Conservation (phyloP, 2,113 vertebrate genomes). For the Notarius lentiginosus region DNA sequence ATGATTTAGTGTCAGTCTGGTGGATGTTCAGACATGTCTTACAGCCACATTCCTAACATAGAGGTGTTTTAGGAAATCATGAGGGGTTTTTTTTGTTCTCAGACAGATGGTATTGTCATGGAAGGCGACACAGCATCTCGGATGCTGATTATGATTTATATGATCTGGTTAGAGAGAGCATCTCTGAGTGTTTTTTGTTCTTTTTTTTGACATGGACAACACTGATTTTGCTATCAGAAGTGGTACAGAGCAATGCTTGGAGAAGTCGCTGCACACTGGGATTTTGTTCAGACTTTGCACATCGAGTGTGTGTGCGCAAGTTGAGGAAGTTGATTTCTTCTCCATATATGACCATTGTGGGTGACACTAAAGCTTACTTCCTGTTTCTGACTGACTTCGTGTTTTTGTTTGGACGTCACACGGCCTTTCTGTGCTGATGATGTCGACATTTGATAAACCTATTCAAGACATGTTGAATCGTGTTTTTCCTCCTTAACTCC, state of each 20-base stretch:
- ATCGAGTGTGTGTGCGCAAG: not conserved
- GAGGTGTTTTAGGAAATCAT: not conserved
- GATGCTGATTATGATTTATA: not conserved
- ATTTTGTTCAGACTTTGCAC: too few relatives aligned
- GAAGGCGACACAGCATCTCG: not conserved
- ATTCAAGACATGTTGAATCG: not conserved
- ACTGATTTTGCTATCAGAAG: too few relatives aligned
- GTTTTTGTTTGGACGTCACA: not conserved
- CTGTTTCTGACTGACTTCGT: conserved; percentile 35
- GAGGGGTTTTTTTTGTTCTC: not conserved
- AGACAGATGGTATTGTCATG: not conserved
- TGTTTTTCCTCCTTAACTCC: conserved; percentile 73
- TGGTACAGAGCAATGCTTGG: too few relatives aligned
- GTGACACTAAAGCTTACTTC: conserved; percentile 17
- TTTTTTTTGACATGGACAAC: too few relatives aligned
- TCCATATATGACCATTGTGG: conserved; percentile 53
- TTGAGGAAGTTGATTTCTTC: conserved; percentile 51
- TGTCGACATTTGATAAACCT: not conserved
- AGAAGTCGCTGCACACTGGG: not conserved
- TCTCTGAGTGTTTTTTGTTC: too few relatives aligned
- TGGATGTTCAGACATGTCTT: conserved; percentile 65
- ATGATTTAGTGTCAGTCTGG: conserved; percentile 11
- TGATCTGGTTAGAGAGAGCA: too few relatives aligned
- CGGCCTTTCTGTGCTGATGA: not conserved
- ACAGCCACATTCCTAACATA: conserved; percentile 63